Conservation (phyloP, 2,113 vertebrate genomes). For the Megaleporinus macrocephalus region DNA sequence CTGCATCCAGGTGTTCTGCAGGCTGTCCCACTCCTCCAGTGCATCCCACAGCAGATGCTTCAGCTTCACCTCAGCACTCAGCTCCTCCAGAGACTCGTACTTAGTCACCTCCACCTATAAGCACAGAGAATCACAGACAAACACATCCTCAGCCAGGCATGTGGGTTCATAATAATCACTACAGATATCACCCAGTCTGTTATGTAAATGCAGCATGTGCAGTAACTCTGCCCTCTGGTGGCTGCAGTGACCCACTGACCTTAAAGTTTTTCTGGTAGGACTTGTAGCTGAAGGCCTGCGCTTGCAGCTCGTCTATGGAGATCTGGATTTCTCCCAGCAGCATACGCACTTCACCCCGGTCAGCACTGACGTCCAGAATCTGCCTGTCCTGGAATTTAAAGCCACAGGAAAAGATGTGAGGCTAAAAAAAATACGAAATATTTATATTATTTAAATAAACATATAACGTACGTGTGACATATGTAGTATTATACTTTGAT, state of each 20-base stretch:
- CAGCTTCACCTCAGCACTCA: slow-evolving; percentile 78
- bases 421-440: background rate
- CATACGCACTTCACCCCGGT: slow-evolving; percentile 72
- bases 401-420: background rate
- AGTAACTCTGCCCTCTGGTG: background rate
- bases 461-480: too few relatives aligned
- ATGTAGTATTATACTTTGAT: too few relatives aligned
- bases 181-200: background rate
- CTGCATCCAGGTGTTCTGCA: slow-evolving; percentile 78
- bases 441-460: too few relatives aligned
- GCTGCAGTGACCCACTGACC: slow-evolving; percentile 66
- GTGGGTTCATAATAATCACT: background rate
- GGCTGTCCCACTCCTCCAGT: slow-evolving; percentile 78
- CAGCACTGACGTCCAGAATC: slow-evolving; percentile 79
- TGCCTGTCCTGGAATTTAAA: slow-evolving; percentile 77
- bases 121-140: background rate
- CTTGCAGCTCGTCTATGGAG: slow-evolving; percentile 82
- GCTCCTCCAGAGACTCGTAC: slow-evolving; percentile 81
- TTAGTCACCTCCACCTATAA: slow-evolving; percentile 82
- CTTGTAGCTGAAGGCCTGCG: slow-evolving; percentile 78
- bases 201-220: background rate
- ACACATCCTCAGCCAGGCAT: background rate
- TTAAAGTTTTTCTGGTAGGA: slow-evolving; percentile 87
- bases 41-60: slow-evolving; percentile 86
- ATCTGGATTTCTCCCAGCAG: slow-evolving; percentile 76